Conservation (phyloP, 2,888 invertebrate species). For the Sympetrum striolatum region DNA sequence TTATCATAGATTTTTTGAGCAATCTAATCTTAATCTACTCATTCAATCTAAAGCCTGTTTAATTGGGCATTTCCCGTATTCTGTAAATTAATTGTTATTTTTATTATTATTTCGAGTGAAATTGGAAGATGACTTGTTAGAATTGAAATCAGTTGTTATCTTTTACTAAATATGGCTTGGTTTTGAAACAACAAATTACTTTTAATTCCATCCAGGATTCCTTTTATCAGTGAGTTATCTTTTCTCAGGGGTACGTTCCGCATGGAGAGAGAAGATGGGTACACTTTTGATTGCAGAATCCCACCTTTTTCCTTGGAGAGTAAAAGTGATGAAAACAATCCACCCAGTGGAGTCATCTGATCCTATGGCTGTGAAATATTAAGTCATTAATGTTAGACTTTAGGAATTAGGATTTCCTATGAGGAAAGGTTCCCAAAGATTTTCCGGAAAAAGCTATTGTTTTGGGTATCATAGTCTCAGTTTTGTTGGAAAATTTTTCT, state of each 20-base stretch:
- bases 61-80: no score
- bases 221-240: background rate
- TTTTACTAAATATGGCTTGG: no score
- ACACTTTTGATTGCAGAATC: constrained; percentile 95
- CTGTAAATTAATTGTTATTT: no score
- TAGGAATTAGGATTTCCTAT: constrained; percentile 23
- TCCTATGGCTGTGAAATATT: constrained; percentile 17
- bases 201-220: background rate
- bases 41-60: no score
- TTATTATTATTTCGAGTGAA: no score
- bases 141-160: no score
- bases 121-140: no score
- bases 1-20: no score
- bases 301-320: constrained; percentile 97
- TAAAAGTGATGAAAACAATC: constrained; percentile 73
- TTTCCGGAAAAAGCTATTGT: constrained; percentile 3
- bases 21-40: no score
- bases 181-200: no score
- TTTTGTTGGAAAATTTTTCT: constrained; percentile 3
- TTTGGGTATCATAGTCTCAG: background rate
- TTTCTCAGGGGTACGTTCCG: constrained; percentile 88
- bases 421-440: constrained; percentile 39
- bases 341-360: constrained; percentile 35
- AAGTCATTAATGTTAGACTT: constrained; percentile 12
- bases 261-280: constrained; percentile 96